These are phyloP conservation scores for Homarus gammarus DNA, from an alignment of 2,888 invertebrate species.

Conservation along the genomic window DNA sequence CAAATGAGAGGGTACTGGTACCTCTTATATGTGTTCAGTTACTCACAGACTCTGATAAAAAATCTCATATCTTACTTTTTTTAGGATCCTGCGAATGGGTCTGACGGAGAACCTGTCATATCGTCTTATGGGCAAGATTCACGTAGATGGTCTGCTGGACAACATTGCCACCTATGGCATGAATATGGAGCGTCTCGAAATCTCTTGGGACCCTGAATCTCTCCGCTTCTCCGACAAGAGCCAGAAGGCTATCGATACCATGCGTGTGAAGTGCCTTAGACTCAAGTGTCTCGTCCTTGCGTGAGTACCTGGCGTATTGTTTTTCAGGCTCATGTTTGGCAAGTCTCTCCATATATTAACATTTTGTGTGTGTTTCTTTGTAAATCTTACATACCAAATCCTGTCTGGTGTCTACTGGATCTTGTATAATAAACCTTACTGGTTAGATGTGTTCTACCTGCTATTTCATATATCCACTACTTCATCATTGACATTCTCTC, in stretches of 20 bases:
- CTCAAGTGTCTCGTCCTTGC: slow-evolving; percentile 95
- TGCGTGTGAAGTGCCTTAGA: slow-evolving; percentile 96
- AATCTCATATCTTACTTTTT: no score
- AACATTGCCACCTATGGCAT: slow-evolving; percentile 96
- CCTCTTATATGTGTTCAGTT: no score
- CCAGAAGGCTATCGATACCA: slow-evolving; percentile 98
- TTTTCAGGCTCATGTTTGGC: not conserved
- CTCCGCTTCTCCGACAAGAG: slow-evolving; percentile 99
- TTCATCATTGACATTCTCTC: not conserved
- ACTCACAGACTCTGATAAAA: no score
- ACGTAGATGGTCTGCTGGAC: slow-evolving; percentile 98
- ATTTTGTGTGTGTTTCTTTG: not conserved
- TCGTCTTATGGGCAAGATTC: slow-evolving; percentile 95
- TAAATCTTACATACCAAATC: not conserved
- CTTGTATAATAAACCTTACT: no score
- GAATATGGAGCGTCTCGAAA: slow-evolving; percentile 92
- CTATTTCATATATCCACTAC: not conserved
- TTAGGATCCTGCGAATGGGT: slow-evolving; percentile 97
- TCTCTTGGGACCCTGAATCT: slow-evolving; percentile 99
- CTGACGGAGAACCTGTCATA: slow-evolving; percentile 79
- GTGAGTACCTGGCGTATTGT: slow-evolving; percentile 80
- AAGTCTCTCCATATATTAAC: not conserved
- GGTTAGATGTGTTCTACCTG: no score
- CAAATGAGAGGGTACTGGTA: no score
- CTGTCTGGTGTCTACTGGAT: not conserved